Evolutionary conservation across 2,888 invertebrate species (phyloP).

Genomic region (Caradrina kadenii): DNA sequence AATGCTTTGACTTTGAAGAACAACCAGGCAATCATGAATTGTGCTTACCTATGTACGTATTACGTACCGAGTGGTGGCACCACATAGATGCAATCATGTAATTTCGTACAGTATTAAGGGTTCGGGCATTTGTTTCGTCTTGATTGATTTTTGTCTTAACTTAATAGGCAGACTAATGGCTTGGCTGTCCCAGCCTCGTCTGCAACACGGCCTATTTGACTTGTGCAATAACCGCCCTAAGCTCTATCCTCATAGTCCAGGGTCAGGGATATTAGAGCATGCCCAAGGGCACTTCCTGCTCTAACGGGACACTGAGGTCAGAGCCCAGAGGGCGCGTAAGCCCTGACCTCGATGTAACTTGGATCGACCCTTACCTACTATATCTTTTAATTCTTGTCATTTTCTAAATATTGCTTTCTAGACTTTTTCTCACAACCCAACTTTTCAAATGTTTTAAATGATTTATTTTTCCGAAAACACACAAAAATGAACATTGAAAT

Average conservation of each 20-base stretch:
- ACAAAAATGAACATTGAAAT: not conserved
- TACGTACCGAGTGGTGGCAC: too few relatives aligned
- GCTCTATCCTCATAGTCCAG: not conserved
- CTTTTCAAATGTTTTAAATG: not conserved
- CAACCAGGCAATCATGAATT: constrained; percentile 11
- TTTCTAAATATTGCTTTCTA: constrained; percentile 23
- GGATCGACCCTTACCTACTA: not conserved
- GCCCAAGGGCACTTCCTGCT: not conserved
- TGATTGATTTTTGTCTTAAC: constrained; percentile 5
- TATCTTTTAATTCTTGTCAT: not conserved
- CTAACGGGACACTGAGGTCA: not conserved
- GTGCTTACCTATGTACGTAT: not conserved
- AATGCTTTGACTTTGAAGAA: not conserved
- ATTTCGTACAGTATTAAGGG: constrained; percentile 5
- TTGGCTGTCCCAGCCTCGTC: not conserved
- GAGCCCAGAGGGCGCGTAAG: not conserved
- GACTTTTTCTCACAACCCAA: constrained; percentile 4
- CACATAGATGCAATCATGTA: not conserved
- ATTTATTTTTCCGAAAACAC: constrained; percentile 4
- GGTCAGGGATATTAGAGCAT: not conserved
- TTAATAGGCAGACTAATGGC: constrained; percentile 3
- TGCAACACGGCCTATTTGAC: not conserved
- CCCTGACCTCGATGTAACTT: not conserved
- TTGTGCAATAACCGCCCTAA: not conserved
- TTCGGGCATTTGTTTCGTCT: constrained; percentile 8